Percentiles rank a stretch among this genome's conserved stretches.
These are phyloP conservation scores for Limnothrissa miodon DNA, from an alignment of 2,113 vertebrate genomes.

Conservation along the genomic window DNA sequence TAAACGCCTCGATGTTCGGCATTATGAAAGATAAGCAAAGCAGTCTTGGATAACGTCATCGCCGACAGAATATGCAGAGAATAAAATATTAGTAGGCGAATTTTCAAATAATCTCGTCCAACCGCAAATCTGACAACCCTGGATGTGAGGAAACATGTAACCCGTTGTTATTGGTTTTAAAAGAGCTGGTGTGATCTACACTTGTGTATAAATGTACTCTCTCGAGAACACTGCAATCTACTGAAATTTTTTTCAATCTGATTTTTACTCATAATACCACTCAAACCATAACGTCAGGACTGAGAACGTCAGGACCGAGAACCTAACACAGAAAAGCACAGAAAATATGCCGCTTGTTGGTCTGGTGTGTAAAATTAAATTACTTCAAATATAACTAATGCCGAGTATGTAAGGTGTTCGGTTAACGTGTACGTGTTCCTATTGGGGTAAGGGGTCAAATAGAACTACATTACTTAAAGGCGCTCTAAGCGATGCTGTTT, in stretches of 20 bases:
- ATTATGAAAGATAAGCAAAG: constrained; percentile 11
- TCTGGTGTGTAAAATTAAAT: not conserved
- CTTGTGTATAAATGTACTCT: not conserved
- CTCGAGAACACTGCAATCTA: not conserved
- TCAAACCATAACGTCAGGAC: not conserved
- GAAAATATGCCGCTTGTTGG: not conserved
- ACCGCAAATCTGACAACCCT: not conserved
- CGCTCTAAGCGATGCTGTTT: too few relatives aligned
- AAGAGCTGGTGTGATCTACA: not conserved
- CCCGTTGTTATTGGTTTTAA: not conserved
- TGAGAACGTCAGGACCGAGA: not conserved
- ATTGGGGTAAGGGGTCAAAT: too few relatives aligned
- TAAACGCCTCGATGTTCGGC: not conserved
- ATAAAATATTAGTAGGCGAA: not conserved
- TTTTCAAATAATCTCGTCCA: not conserved
- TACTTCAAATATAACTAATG: not conserved
- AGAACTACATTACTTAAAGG: too few relatives aligned
- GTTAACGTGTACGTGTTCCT: not conserved
- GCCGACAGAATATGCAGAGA: not conserved
- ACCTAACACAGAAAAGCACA: too few relatives aligned
- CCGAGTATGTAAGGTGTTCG: not conserved
- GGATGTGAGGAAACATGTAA: not conserved
- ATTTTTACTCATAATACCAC: not conserved
- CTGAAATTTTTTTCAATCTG: not conserved
- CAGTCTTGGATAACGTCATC: constrained; percentile 33